phyloP scores from a whole-genome alignment of 2,888 invertebrate species.

The Tridacna crocea region DNA sequence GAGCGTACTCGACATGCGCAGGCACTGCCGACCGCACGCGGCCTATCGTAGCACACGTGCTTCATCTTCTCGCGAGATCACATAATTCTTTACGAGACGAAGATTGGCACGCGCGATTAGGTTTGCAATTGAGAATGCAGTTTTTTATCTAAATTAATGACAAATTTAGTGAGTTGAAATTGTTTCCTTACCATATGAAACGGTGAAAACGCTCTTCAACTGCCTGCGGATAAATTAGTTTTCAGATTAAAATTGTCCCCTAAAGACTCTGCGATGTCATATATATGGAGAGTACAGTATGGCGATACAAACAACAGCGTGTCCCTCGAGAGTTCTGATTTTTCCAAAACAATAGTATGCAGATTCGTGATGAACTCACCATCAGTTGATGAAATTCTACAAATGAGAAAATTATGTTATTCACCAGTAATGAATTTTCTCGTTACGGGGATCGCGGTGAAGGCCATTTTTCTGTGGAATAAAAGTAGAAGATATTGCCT shows the following conservation, averaged over 20 bases:
- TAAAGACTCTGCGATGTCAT: conserved; percentile 24
- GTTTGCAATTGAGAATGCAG: conserved; percentile 41
- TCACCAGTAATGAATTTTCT: background rate
- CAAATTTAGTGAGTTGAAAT: conserved; percentile 51
- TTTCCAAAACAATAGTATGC: conserved; percentile 24
- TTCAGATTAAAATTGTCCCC: conserved; percentile 37
- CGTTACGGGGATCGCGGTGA: too few species aligned
- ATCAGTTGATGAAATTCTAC: conserved; percentile 29
- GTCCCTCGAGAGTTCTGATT: conserved; percentile 40
- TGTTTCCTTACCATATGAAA: conserved; percentile 48
- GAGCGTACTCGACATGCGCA: conserved; percentile 5
- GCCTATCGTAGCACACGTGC: conserved; percentile 7
- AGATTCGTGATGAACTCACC: conserved; percentile 15
- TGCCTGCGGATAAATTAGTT: conserved; percentile 43
- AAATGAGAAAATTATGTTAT: conserved; percentile 17
- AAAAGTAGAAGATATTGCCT: too few species aligned
- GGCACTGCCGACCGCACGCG: conserved; percentile 10
- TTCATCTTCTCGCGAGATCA: conserved; percentile 38
- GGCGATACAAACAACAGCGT: conserved; percentile 40
- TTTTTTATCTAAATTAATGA: conserved; percentile 56
- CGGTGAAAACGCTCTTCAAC: conserved; percentile 34
- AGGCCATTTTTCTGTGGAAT: too few species aligned
- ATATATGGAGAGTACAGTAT: conserved; percentile 43
- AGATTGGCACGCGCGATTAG: conserved; percentile 42
- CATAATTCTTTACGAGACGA: conserved; percentile 44